phyloP scores from a whole-genome alignment of 1,140 invertebrate species.

The Zeugodacus cucurbitae region DNA sequence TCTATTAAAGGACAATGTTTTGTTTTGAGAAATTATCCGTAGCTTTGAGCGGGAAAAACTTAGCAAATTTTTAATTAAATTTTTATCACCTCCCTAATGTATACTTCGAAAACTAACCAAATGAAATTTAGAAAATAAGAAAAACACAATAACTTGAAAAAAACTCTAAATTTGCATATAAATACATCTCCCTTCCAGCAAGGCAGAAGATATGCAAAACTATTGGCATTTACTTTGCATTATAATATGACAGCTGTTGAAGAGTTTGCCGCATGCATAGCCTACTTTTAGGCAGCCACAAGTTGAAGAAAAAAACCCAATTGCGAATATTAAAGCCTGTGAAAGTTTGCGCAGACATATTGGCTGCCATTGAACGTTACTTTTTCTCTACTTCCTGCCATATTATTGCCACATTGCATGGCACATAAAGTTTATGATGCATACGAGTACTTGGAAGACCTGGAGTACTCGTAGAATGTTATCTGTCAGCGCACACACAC shows the following conservation, averaged over 20 bases:
- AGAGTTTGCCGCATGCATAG: background rate
- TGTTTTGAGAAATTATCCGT: too few relatives aligned
- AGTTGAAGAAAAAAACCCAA: background rate
- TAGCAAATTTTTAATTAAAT: too few relatives aligned
- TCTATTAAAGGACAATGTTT: too few relatives aligned
- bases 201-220: background rate
- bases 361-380: background rate
- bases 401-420: background rate
- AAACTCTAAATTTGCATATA: background rate
- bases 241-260: background rate
- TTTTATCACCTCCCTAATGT: too few relatives aligned
- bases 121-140: too few relatives aligned
- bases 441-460: background rate
- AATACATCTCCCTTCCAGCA: background rate
- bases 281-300: background rate
- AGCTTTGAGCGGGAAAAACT: too few relatives aligned
- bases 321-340: background rate
- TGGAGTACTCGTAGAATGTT: background rate
- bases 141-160: too few relatives aligned
- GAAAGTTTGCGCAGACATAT: background rate
- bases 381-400: background rate
- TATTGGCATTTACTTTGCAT: background rate
- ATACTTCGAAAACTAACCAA: too few relatives aligned
- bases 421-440: background rate
- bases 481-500: background rate